These are phyloP conservation scores for Scaptodrosophila lebanonensis DNA, from an alignment of 1,140 invertebrate species.

Conservation along the genomic window DNA sequence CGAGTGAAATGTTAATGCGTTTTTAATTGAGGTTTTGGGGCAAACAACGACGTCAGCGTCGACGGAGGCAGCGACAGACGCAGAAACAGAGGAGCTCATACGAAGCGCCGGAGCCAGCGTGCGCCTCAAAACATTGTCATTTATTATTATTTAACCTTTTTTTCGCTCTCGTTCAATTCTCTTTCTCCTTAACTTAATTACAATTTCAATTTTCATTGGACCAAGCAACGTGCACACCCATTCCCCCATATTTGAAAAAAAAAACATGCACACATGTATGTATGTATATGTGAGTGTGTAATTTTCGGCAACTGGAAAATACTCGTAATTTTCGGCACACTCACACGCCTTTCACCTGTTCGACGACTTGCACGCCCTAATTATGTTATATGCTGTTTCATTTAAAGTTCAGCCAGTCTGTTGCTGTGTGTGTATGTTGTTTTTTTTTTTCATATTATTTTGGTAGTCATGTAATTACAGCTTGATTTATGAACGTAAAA, in stretches of 20 bases:
- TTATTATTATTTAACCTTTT: slow-evolving; percentile 67
- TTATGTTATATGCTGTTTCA: slow-evolving; percentile 67
- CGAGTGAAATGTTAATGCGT: slow-evolving; percentile 75
- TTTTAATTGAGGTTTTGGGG: slow-evolving; percentile 76
- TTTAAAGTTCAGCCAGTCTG: slow-evolving; percentile 35
- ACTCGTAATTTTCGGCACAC: slow-evolving; percentile 67
- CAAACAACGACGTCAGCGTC: slow-evolving; percentile 57
- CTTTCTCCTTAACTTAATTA: slow-evolving; percentile 48
- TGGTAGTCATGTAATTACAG: slow-evolving; percentile 54
- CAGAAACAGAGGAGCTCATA: slow-evolving; percentile 12
- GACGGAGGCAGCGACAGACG: slow-evolving; percentile 18
- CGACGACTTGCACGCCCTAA: slow-evolving; percentile 54
- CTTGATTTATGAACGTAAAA: slow-evolving; percentile 72
- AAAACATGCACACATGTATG: too few relatives aligned
- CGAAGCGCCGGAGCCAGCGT: slow-evolving; percentile 25
- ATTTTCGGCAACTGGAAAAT: too few relatives aligned
- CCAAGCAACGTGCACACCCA: too few relatives aligned
- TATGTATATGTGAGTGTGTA: too few relatives aligned
- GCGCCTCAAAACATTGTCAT: slow-evolving; percentile 63
- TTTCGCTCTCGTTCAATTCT: slow-evolving; percentile 13
- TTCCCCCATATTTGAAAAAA: too few relatives aligned
- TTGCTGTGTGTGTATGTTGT: slow-evolving; percentile 6
- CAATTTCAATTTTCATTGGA: slow-evolving; percentile 71
- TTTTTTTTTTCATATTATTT: slow-evolving; percentile 11
- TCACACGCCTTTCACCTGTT: slow-evolving; percentile 69